Evolutionary conservation across 2,888 invertebrate species (phyloP).

Genomic region (Dicyrtoma fusca): DNA sequence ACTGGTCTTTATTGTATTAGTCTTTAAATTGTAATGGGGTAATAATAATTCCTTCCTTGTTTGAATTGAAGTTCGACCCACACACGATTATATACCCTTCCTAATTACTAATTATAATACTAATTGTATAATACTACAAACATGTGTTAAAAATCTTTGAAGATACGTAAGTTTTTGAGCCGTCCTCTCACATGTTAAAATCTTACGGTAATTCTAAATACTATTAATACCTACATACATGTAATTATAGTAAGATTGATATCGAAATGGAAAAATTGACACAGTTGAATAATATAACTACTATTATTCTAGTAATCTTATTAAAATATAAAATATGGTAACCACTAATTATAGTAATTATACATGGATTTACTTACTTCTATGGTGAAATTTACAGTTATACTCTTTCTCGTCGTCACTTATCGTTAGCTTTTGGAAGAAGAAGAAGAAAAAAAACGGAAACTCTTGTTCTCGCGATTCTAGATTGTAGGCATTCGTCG

Average conservation of each 20-base stretch:
- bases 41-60: background rate
- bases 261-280: too few relatives aligned
- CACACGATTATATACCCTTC: too few relatives aligned
- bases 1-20: background rate
- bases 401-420: background rate
- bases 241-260: too few relatives aligned
- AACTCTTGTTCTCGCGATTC: slow-evolving; percentile 18
- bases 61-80: background rate
- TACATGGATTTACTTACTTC: too few relatives aligned
- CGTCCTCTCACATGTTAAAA: slow-evolving; percentile 21
- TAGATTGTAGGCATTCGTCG: background rate
- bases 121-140: too few relatives aligned
- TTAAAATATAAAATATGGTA: too few relatives aligned
- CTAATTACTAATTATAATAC: too few relatives aligned
- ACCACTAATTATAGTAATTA: too few relatives aligned
- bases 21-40: too few relatives aligned
- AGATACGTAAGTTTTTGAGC: slow-evolving; percentile 18
- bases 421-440: background rate
- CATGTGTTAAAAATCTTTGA: slow-evolving; percentile 2
- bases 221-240: too few relatives aligned
- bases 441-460: too few relatives aligned
- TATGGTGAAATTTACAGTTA: background rate
- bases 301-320: background rate
- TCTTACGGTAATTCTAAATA: slow-evolving; percentile 6
- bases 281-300: background rate